Evolutionary conservation across 2,113 vertebrate species (phyloP).

Genomic region (Origma solitaria): DNA sequence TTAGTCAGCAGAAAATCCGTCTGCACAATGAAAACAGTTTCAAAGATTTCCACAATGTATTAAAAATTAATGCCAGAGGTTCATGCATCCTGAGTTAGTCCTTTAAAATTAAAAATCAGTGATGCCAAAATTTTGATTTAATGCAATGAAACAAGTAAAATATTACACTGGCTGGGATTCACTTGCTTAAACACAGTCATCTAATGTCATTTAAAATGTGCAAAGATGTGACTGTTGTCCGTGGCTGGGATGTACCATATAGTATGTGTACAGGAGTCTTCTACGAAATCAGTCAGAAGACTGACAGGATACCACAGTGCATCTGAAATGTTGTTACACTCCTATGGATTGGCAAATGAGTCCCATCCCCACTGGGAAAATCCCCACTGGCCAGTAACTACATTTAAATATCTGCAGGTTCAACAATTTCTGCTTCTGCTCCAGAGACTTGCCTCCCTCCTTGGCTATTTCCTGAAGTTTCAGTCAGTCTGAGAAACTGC

Average conservation of each 20-base stretch:
- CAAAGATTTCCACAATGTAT: neutral
- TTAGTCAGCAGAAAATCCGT: conserved; percentile 1
- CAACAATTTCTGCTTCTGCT: neutral
- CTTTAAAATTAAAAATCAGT: neutral
- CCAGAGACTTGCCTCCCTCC: neutral
- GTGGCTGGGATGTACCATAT: neutral
- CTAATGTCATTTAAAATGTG: neutral
- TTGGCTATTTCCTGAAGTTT: neutral
- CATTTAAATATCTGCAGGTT: neutral
- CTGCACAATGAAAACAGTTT: neutral
- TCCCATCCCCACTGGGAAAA: neutral
- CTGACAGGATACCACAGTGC: neutral
- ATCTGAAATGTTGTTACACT: neutral
- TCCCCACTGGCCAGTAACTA: neutral
- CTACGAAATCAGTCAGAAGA: neutral
- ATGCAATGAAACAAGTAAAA: neutral
- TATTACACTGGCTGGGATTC: neutral
- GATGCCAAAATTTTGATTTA: neutral
- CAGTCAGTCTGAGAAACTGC: neutral
- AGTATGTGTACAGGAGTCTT: neutral
- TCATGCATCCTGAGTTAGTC: neutral
- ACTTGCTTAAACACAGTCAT: neutral
- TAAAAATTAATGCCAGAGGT: neutral
- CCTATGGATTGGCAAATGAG: neutral
- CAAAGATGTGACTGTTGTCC: neutral